Conservation (phyloP, 2,888 invertebrate species). For the Leistus spinibarbis region DNA sequence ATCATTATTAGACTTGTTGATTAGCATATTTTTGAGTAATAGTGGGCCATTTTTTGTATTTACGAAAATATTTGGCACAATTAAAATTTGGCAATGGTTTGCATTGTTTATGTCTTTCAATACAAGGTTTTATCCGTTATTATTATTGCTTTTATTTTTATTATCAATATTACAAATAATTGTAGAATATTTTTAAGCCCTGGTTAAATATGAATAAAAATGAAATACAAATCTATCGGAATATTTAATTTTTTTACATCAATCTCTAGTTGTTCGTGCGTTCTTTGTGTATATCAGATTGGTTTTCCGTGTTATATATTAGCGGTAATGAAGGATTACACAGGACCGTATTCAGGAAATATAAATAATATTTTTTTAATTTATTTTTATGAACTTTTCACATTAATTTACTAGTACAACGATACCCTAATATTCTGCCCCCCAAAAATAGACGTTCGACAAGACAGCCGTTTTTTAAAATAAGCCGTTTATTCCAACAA, state of each 20-base stretch:
- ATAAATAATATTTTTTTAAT: neutral
- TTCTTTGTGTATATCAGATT: neutral
- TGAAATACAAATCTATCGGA: neutral
- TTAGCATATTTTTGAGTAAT: neutral
- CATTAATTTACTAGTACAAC: too few relatives aligned
- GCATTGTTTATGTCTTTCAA: conserved; percentile 18
- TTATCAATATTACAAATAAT: neutral
- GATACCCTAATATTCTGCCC: too few relatives aligned
- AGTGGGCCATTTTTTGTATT: neutral
- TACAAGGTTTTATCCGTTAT: neutral
- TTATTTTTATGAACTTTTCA: neutral
- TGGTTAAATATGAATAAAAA: neutral
- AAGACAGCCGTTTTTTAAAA: too few relatives aligned
- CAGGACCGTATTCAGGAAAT: neutral
- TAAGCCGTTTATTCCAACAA: too few relatives aligned
- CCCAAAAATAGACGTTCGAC: too few relatives aligned
- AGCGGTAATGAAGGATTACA: neutral
- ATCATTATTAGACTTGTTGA: too few relatives aligned
- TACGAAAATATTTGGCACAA: conserved; percentile 25
- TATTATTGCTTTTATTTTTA: neutral
- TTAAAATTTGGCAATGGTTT: conserved; percentile 17
- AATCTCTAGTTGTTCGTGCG: neutral
- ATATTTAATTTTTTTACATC: neutral
- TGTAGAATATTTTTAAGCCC: neutral
- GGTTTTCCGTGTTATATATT: conserved; percentile 1